Evolutionary conservation across 1,140 invertebrate genomes (phyloP), one percentile per base, ranked within the genome.

Genomic region (Pachyrhynchus sulphureomaculatus): DNA sequence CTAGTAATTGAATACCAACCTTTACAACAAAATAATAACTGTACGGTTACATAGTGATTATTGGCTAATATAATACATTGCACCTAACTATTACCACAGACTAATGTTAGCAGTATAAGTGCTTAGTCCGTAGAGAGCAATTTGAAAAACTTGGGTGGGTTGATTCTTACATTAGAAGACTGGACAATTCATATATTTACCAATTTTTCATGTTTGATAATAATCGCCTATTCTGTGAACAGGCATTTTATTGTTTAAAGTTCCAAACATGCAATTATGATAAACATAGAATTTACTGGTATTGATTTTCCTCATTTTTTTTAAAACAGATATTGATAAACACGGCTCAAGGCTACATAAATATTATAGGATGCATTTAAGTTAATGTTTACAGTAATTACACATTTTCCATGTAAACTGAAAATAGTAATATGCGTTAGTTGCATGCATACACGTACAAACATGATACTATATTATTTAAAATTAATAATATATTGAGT

Each of bases 131-230:
- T 45, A 24, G 41, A 42, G 41, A 42, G 41, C 18, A 42, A 42
- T 42, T 42, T 42, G 13, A 42, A 42, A 18, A 42, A 42, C 41
- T 42, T 42, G 41, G 41, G 41, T 42, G 54, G 41, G 34, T 44
- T 44, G 34, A 55, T 42, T 42, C 52, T 24, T 55, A 15, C 39
- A 44, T 29, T 55, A 55, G 52, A 55, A 42, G 42, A 55, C 37
- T 55, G 21, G 6, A 26, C 39, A 33, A 55, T 55, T 55, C 24
- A 42, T 55, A 42, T 55, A 42, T 42, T 55, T 55, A 55, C 37
- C 52, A 21, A 55, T 55, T 55, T 42, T 55, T 41, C 52, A 55
- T 55, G 52, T 55, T 24, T 15, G 52, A 55, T 55, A 44, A 32
- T 42, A 55, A 55, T 55, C 52, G 20, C 36, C 15, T 21, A 12